These are phyloP conservation scores for Nasonovia ribisnigri DNA, from an alignment of 2,888 invertebrate genomes.

Conservation along the genomic window DNA sequence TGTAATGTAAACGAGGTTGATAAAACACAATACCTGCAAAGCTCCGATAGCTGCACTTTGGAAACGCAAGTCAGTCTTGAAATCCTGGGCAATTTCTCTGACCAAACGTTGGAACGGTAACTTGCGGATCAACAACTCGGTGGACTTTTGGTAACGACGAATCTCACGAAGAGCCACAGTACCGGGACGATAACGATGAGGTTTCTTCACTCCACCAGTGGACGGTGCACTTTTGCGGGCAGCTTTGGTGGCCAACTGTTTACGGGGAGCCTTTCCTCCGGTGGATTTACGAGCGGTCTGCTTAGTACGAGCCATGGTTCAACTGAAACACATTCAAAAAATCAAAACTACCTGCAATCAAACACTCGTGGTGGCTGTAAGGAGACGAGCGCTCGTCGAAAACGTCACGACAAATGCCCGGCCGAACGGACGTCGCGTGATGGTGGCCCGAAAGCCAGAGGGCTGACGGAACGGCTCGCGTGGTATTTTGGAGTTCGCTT, in stretches of 20 bases:
- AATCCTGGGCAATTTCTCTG: slow-evolving; percentile 73
- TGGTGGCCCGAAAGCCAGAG: neutral
- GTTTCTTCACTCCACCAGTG: slow-evolving; percentile 74
- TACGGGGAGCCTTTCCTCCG: slow-evolving; percentile 74
- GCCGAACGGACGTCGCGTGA: neutral
- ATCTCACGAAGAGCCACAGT: slow-evolving; percentile 77
- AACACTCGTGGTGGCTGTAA: no score
- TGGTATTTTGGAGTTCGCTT: no score
- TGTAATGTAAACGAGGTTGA: neutral
- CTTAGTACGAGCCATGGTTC: slow-evolving; percentile 74
- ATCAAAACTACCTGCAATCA: neutral
- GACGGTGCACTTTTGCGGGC: slow-evolving; percentile 73
- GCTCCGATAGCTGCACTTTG: slow-evolving; percentile 69
- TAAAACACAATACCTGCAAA: slow-evolving; percentile 68
- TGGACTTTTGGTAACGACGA: slow-evolving; percentile 74
- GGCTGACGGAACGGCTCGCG: neutral
- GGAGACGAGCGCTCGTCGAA: neutral
- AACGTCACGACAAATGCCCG: neutral
- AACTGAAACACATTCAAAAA: neutral
- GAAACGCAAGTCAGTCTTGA: slow-evolving; percentile 72
- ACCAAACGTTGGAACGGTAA: slow-evolving; percentile 74
- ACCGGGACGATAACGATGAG: slow-evolving; percentile 71
- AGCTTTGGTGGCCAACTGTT: slow-evolving; percentile 74
- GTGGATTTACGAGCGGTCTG: slow-evolving; percentile 74
- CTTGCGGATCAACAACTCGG: slow-evolving; percentile 73